A percentile compares a stretch with the other conserved stretches of the same genome.
Conservation (phyloP, 2,113 vertebrate species). For the Ctenodactylus gundi region DNA sequence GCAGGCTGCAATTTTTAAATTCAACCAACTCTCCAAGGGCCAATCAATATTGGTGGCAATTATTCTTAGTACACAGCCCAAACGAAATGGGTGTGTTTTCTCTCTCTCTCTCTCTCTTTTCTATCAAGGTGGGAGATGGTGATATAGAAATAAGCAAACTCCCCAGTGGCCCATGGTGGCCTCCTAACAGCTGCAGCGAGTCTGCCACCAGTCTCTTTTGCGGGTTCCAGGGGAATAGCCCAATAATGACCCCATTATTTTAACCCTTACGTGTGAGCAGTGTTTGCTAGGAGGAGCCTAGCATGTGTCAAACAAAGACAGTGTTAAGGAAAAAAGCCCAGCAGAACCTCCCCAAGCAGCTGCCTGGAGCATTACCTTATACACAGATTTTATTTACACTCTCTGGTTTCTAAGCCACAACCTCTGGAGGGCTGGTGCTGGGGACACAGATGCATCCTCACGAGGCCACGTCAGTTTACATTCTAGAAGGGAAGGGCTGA, state of each 20-base stretch:
- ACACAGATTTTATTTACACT: constrained; percentile 65
- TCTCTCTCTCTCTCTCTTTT: too few species aligned
- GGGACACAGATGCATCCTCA: constrained; percentile 44
- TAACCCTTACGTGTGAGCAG: constrained; percentile 54
- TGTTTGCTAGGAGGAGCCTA: neutral
- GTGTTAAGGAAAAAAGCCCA: neutral
- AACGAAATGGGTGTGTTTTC: constrained; percentile 58
- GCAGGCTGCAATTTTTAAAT: constrained; percentile 73
- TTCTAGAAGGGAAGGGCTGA: neutral
- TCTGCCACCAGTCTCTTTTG: neutral
- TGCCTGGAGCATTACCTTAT: neutral
- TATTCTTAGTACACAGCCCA: constrained; percentile 72
- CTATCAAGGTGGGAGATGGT: constrained; percentile 51
- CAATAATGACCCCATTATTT: constrained; percentile 71
- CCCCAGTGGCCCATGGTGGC: constrained; percentile 56
- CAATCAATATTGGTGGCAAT: constrained; percentile 83
- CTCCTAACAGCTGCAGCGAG: constrained; percentile 58
- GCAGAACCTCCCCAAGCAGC: neutral
- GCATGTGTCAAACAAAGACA: constrained; percentile 51
- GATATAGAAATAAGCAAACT: constrained; percentile 65
- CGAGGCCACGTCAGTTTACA: constrained; percentile 2
- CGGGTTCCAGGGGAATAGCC: constrained; percentile 39
- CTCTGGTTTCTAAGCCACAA: constrained; percentile 62
- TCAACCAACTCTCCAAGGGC: constrained; percentile 72
- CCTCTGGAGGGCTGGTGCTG: constrained; percentile 41